Conservation (phyloP, 2,888 invertebrate species). For the Torymus tubicola region DNA sequence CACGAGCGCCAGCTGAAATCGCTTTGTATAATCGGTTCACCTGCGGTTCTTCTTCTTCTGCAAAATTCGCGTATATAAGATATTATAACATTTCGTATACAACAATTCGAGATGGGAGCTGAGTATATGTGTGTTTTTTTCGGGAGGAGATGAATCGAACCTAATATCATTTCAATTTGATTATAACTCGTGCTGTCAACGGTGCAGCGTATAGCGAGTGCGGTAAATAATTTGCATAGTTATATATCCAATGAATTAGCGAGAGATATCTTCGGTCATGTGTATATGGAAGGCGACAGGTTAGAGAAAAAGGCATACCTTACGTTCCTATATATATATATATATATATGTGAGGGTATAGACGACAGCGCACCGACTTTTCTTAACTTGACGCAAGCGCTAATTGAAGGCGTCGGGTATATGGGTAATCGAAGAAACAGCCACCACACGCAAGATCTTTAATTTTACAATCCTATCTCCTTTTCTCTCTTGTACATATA, state of each 20-base stretch:
- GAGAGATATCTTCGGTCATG: no score
- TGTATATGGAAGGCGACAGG: no score
- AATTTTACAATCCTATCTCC: no score
- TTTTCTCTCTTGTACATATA: no score
- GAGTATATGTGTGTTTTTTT: slow-evolving; percentile 33
- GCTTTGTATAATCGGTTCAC: slow-evolving; percentile 16
- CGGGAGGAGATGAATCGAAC: not conserved
- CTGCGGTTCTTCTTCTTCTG: slow-evolving; percentile 10
- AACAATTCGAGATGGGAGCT: slow-evolving; percentile 21
- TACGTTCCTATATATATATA: not conserved
- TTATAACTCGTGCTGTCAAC: no score
- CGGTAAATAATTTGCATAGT: no score
- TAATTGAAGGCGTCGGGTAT: slow-evolving; percentile 22
- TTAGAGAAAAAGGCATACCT: no score
- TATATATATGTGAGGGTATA: not conserved
- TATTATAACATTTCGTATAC: slow-evolving; percentile 29
- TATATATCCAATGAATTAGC: no score
- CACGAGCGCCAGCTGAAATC: not conserved
- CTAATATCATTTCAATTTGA: no score
- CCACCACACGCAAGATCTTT: not conserved
- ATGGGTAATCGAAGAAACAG: not conserved
- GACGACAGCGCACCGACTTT: not conserved
- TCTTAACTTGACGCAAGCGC: slow-evolving; percentile 2
- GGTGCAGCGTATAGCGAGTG: no score
- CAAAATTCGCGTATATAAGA: slow-evolving; percentile 32